Evolutionary conservation across 2,797 vertebrate genomes (phyloP), one percentile per base, ranked within the genome.

Genomic region (Cetoscarus ocellatus): DNA sequence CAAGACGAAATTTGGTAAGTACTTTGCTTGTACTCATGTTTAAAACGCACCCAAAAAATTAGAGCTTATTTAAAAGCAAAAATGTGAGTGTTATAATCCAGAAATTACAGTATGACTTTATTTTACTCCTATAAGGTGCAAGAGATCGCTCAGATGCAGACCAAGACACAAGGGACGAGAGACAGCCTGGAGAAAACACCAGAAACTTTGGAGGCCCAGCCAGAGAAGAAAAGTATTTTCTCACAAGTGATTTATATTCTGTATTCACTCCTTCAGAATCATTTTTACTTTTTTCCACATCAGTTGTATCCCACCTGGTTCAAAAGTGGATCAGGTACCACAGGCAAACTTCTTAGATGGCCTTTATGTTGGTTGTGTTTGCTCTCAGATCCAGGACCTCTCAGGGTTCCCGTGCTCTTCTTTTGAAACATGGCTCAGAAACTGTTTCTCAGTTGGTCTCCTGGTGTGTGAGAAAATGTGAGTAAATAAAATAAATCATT

Each of bases 401-500:
- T n/a, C 27, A 3, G 18, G 53, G 57, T 14, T 51, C 34, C 10
- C 7, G 13, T 47, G 43, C 17, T 55, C 40, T 12, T 56, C 36
- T 57, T 11, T 40, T 19, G 13, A 40, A 50, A 50, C 27, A 17
- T 10, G 27, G 7, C 55, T 61, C 34, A 19, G 6, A 36, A 51
- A 11, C 34, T 18, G 27, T 35, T 19, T 35, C 19, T 7, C 8
- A n/a, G 4, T 45, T 61, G 6, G 61, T 34, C 56, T 49, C 27
- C 17, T 60, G 35, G 27, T 19, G 50, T 50, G 58, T 47, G 45
- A 11, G n/a, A 59, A 63, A 49, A 44, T 42, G n/a, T n/a, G 35
- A 52, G 34, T 61, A 63, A 79, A 71, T 60, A 59, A 36, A 38
- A 75, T 54, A 43, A 70, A 73, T 36, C 11, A 3, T 19, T 51